Percentiles rank a stretch among this genome's conserved stretches.
phyloP scores from a whole-genome alignment of 2,113 vertebrate genomes.

The Melanostigma gelatinosum region DNA sequence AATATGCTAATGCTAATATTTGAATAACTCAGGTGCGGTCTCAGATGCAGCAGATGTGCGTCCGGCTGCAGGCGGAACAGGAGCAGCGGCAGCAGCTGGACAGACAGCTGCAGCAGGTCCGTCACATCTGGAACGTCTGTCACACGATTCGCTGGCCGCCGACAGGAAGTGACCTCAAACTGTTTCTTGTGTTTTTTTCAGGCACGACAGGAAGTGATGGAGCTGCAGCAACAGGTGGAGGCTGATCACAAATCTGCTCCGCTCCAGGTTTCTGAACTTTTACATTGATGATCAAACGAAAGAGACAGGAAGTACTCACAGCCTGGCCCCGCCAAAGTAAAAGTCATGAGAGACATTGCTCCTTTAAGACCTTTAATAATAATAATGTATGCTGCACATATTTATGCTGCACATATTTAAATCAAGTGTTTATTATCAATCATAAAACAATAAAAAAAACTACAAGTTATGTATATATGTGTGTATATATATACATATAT shows the following conservation, averaged over 20 bases:
- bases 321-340: background rate
- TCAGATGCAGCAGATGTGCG: constrained; percentile 15
- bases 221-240: background rate
- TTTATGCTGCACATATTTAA: too few relatives aligned
- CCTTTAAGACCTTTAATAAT: too few relatives aligned
- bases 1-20: too few relatives aligned
- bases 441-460: too few relatives aligned
- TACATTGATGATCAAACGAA: too few relatives aligned
- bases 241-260: background rate
- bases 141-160: background rate
- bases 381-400: too few relatives aligned
- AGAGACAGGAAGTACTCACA: too few relatives aligned
- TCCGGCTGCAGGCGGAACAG: constrained; percentile 25
- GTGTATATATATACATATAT: too few relatives aligned
- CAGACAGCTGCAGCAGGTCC: background rate
- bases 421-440: too few relatives aligned
- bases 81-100: constrained; percentile 12
- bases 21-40: background rate
- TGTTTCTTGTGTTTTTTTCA: background rate
- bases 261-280: background rate
- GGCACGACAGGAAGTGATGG: constrained; percentile 22
- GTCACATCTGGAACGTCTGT: background rate
- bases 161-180: background rate
- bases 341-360: background rate
- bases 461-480: too few relatives aligned